These are phyloP conservation scores for Mus spretus DNA, from an alignment of 2,797 vertebrate genomes.

Conservation along the genomic window DNA sequence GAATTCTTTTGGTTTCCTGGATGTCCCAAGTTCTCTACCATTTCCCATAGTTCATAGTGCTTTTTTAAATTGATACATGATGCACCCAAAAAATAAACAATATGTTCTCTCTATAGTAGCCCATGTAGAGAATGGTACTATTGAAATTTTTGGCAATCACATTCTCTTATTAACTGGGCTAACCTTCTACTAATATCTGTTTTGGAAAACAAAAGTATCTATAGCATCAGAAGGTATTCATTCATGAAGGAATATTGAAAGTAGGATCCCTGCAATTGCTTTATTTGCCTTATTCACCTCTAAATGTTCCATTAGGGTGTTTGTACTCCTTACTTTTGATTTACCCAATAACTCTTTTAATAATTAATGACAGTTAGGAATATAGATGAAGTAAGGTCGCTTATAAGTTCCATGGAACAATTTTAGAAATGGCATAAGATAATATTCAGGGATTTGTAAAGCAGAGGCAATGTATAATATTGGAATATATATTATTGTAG, in stretches of 20 bases:
- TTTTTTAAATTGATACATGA: too few relatives aligned
- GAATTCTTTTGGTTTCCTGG: too few relatives aligned
- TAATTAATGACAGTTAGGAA: neutral
- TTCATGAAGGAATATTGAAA: neutral
- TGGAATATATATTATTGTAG: neutral
- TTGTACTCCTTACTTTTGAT: neutral
- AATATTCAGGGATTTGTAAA: neutral
- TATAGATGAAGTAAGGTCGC: neutral
- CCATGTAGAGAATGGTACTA: neutral
- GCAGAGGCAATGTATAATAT: neutral
- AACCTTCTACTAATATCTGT: neutral
- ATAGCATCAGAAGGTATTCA: neutral
- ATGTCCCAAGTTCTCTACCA: too few relatives aligned
- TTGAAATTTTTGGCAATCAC: neutral
- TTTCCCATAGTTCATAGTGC: too few relatives aligned
- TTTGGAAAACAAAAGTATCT: neutral
- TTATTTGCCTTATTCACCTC: neutral
- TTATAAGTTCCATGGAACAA: neutral
- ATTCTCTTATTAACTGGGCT: constrained; percentile 15
- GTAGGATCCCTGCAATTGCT: neutral
- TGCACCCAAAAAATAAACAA: neutral
- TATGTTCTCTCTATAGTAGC: neutral
- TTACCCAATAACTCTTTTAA: neutral
- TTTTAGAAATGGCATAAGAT: neutral
- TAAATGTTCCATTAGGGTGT: neutral